phyloP scores from a whole-genome alignment of 2,888 invertebrate genomes.

The Nineta flava region DNA sequence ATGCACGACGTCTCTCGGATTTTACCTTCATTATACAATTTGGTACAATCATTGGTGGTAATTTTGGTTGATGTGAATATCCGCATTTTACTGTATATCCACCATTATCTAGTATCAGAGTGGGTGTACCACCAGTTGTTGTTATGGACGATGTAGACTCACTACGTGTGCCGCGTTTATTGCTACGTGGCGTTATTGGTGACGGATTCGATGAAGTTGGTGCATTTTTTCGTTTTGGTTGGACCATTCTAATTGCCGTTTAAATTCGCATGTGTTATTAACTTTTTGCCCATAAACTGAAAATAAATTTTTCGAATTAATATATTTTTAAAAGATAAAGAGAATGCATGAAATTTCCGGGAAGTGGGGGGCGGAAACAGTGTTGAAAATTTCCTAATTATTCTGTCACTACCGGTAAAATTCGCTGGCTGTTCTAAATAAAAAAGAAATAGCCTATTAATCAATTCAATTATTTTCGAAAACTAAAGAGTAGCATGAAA shows the following conservation, averaged over 20 bases:
- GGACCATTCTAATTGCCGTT: background rate
- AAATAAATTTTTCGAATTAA: no score
- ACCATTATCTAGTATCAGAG: conserved; percentile 54
- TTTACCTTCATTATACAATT: conserved; percentile 98
- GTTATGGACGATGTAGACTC: background rate
- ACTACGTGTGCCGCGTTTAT: background rate
- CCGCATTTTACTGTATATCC: conserved; percentile 77
- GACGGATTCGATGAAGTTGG: background rate
- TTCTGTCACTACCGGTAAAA: no score
- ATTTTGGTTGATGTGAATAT: conserved; percentile 42
- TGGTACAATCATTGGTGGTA: conserved; percentile 55
- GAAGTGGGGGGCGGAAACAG: no score
- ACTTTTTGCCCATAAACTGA: no score
- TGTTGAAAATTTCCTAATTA: no score
- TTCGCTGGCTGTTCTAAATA: no score
- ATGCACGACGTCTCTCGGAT: conserved; percentile 83
- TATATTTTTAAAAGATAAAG: no score
- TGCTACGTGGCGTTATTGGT: background rate
- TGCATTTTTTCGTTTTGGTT: conserved; percentile 1
- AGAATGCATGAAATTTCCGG: no score
- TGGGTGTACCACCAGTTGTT: background rate
- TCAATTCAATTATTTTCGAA: no score
- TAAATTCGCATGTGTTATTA: no score
- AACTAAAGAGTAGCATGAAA: no score
- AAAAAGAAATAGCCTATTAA: no score